Evolutionary conservation across 2,113 vertebrate genomes (phyloP).

Genomic region (Aegotheles bennettii): DNA sequence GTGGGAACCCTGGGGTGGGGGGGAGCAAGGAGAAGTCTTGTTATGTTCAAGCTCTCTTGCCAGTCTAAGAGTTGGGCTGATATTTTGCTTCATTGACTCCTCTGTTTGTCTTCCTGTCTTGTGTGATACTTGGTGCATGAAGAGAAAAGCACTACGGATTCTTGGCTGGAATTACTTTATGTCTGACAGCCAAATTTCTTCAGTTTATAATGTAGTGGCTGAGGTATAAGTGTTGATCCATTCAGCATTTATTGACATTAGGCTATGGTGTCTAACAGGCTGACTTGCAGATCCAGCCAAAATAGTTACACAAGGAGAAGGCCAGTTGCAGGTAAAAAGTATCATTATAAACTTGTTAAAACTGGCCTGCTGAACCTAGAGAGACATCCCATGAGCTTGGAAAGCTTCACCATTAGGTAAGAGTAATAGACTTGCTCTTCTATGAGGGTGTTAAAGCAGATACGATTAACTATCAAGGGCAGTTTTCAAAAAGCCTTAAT

Average conservation of each 20-base stretch:
- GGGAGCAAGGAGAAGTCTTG: background rate
- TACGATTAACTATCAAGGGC: background rate
- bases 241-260: background rate
- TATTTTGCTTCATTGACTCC: background rate
- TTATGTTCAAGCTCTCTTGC: background rate
- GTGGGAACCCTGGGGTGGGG: background rate
- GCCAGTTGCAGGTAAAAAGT: constrained; percentile 5
- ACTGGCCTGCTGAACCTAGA: background rate
- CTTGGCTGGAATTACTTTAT: background rate
- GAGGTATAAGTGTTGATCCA: background rate
- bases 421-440: background rate
- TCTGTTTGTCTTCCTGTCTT: background rate
- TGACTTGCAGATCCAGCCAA: background rate
- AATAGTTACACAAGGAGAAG: background rate
- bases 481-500: background rate
- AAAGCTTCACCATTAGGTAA: background rate
- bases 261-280: background rate
- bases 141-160: background rate
- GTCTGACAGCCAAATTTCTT: background rate
- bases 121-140: background rate
- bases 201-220: background rate
- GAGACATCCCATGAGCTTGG: background rate
- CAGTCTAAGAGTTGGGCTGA: background rate
- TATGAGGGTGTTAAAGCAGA: background rate
- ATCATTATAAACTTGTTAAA: background rate